Base-by-base conservation (phyloP, 1,140 invertebrate genomes). In the Orussus abietinus region DNA sequence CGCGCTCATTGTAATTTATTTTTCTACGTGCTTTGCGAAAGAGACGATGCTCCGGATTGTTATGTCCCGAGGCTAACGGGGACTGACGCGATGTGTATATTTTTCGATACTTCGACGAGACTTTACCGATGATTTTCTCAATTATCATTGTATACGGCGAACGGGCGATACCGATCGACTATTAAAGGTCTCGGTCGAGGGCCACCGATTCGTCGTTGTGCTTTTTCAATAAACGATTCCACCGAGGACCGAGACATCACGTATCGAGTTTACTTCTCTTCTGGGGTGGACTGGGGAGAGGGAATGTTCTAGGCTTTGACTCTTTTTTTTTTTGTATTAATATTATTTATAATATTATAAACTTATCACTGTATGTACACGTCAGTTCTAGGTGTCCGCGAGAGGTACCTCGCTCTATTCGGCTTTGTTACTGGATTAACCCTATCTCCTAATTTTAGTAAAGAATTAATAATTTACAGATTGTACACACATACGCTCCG, bases 301-400 rank as follows among this genome's bases (percentile, higher is more conserved):
- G 11, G 11, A 26, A 26, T 10, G 11, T 26, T 26, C 9, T 26
- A 10, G 9, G 25, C 11, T 26, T 26, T 10, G 9, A 10, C 25
- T 26, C 1, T 32, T 32, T n/a, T n/a, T n/a, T n/a, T 29, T 26
- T 33, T 49, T 40, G 18, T 42, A 49, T 46, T 49, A 49, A 49
- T 49, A 49, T 40, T 38, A 42, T 38, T 45, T 53, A 45, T 57
- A 55, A 57, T 58, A 62, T 63, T 64, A 63, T 53, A 50, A 47
- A 53, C 62, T 64, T 68, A 58, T 5, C 21, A 49, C 57, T 62
- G 56, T 69, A 63, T 68, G 45, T 65, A 69, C 66, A 69, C 57
- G 43, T 66, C 60, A 62, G 49, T 63, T 61, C 65, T 59, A 59
- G 14, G 26, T 53, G 52, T 32, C 49, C 45, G 14, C 11, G 33